Base-by-base conservation (phyloP, 2,113 vertebrate genomes). In the Acanthochromis polyacanthus region DNA sequence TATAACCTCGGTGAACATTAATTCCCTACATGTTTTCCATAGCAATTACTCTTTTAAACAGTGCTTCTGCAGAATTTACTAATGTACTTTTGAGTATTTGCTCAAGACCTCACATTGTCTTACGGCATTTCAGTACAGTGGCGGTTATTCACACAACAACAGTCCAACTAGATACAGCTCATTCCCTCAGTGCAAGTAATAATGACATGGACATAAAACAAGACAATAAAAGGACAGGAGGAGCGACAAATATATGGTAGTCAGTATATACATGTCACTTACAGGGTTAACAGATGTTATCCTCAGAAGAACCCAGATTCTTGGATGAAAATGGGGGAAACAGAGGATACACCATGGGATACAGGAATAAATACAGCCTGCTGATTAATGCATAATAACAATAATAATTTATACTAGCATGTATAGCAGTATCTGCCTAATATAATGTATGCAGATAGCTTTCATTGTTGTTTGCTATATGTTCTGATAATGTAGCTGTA, bases 281-380 rank as follows among this genome's bases (percentile, higher is more conserved):
- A 80, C 68, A 65, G 63, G 72, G 53, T 90, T 83, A n/a, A n/a
- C n/a, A n/a, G n/a, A n/a, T n/a, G n/a, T n/a, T n/a, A n/a, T n/a
- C n/a, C n/a, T n/a, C n/a, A n/a, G n/a, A n/a, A n/a, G n/a, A n/a
- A n/a, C n/a, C n/a, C n/a, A n/a, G n/a, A 80, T 48, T 69, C 48
- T 76, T 53, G 52, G 46, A 77, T 68, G 80, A 81, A 36, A 71
- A 64, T 64, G 78, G 64, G 72, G 30, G n/a, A 43, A 89, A 85
- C 65, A 59, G 64, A 82, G 71, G 52, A 70, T 76, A 91, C 66
- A 81, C 80, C 66, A 72, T 77, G 83, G 84, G 68, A 77, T 89
- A 91, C 72, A 84, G 85, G 91, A 92, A 94, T 95, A 95, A 91
- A 94, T 93, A 94, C 81, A 79, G 75, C 14, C 43, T 83, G 85